Base-by-base conservation (phyloP, 1,140 invertebrate species). In the Drosophila jambulina region DNA sequence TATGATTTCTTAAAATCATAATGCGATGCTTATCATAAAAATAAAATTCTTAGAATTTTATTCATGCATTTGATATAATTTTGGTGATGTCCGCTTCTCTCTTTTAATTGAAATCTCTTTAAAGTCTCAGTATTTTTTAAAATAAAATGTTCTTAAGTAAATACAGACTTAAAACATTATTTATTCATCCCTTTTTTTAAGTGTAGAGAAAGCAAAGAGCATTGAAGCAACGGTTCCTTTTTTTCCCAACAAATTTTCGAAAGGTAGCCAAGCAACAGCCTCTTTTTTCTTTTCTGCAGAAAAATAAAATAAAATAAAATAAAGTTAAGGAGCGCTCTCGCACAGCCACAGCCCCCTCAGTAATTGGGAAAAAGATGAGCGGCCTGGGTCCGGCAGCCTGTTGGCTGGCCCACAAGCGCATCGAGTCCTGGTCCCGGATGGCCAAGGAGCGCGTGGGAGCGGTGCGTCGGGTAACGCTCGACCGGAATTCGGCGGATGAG, bases 401-500 rank as follows among this genome's bases (percentile, higher is more conserved):
- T 75, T 96, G 95, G 95, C 94, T 95, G 46, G 95, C 95, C 3
- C 95, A 96, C 90, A 96, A 96, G 82, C 93, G 95, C 57, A 93
- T 96, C 13, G 95, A 96, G 90, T 95, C 95, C n/a, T 96, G 95
- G 95, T 95, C 95, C 3, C 93, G 94, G 54, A 95, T 95, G 15
- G 95, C 95, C 40, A 94, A 95, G 76, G 95, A 96, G 79, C 92
- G 95, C 25, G 95, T 95, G 9, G 94, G 94, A 40, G 95, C 94
- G 10, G 94, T 94, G 10, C 94, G 94, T 61, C 94, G 94, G 46
- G 94, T 94, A 1, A 94, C 94, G 21, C 93, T 94, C 60, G 94
- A 94, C 79, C 94, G 94, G 68, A 94, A 94, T 34, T 94, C 94
- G 2, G 94, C 94, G 56, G 94, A 94, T 77, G 78, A 91, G 42